phyloP scores from a whole-genome alignment of 2,888 invertebrate genomes.

The Actias luna region DNA sequence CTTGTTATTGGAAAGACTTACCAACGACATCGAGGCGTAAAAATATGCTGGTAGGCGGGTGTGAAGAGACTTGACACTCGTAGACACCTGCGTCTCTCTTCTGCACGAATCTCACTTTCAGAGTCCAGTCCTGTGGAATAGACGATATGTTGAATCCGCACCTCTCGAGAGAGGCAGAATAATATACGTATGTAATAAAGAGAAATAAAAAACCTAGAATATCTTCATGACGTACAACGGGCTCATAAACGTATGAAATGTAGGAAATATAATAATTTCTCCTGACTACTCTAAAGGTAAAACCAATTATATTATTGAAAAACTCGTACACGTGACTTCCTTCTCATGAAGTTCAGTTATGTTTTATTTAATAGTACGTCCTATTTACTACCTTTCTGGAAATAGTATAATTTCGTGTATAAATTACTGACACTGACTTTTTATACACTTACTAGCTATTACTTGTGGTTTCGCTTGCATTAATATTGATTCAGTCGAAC shows the following conservation, averaged over 20 bases:
- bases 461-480: no score
- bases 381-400: no score
- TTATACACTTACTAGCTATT: no score
- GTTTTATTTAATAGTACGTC: no score
- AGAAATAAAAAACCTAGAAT: not conserved
- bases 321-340: no score
- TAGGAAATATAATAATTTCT: no score
- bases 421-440: no score
- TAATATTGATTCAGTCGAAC: no score
- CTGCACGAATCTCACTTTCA: conserved; percentile 94
- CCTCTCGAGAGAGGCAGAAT: not conserved
- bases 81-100: conserved; percentile 92
- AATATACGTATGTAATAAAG: not conserved
- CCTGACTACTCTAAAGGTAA: no score
- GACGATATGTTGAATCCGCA: not conserved
- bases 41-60: conserved; percentile 95
- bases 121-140: conserved; percentile 90
- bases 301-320: no score
- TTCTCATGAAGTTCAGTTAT: no score
- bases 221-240: not conserved
- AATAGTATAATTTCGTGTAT: no score
- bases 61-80: conserved; percentile 95
- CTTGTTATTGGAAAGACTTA: conserved; percentile 74
- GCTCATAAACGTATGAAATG: not conserved
- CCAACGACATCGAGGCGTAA: conserved; percentile 92